Percentiles rank a stretch among this genome's conserved stretches.
Evolutionary conservation across 2,113 vertebrate species (phyloP).

Genomic region (Oryzias celebensis): DNA sequence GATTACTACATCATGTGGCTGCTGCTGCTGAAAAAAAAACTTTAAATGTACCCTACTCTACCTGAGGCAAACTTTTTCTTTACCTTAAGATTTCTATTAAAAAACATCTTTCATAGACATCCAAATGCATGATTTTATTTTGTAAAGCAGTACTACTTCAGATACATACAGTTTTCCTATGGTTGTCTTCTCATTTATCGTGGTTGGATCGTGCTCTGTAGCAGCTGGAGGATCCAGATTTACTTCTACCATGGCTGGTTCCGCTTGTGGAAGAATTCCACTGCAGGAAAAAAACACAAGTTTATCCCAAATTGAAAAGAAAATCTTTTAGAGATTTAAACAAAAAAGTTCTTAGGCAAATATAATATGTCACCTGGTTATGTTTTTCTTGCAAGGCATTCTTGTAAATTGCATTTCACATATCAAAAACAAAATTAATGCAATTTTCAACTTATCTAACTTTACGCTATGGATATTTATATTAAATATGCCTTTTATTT

Average conservation of each 20-base stretch:
- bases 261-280: slow-evolving; percentile 80
- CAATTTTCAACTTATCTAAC: too few relatives aligned
- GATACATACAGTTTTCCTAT: slow-evolving; percentile 86
- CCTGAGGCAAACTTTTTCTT: neutral
- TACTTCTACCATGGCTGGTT: slow-evolving; percentile 73
- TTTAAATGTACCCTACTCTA: slow-evolving; percentile 12
- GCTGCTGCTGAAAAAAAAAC: slow-evolving; percentile 3
- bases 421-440: too few relatives aligned
- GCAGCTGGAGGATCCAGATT: slow-evolving; percentile 43
- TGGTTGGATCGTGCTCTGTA: slow-evolving; percentile 17
- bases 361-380: too few relatives aligned
- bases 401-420: too few relatives aligned
- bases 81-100: neutral
- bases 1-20: slow-evolving; percentile 46
- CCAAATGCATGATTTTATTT: neutral
- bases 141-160: neutral
- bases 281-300: slow-evolving; percentile 61
- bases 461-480: neutral
- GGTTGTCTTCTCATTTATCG: slow-evolving; percentile 77
- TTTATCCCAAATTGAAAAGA: neutral
- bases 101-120: neutral
- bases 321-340: neutral
- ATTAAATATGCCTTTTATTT: neutral
- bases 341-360: neutral
- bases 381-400: too few relatives aligned